Percentiles rank a stretch among this genome's conserved stretches.
Conservation (phyloP, 2,888 invertebrate species). For the Agriopis marginaria region DNA sequence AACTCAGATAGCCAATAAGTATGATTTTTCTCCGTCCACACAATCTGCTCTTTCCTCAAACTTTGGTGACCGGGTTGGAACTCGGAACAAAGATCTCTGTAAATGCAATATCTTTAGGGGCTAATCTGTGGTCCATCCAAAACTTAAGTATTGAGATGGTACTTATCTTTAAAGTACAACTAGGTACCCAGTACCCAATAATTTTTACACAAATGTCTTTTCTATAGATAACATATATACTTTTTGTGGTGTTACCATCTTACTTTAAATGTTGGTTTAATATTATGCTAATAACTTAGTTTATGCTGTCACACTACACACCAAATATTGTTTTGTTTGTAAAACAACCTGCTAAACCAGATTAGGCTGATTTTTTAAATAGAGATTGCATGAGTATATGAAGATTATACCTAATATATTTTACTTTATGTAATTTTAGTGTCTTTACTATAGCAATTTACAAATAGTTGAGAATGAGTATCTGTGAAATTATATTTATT, state of each 20-base stretch:
- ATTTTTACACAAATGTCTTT: not conserved
- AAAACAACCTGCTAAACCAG: not conserved
- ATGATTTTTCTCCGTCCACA: no score
- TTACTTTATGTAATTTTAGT: not conserved
- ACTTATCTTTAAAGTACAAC: not conserved
- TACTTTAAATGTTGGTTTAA: slow-evolving; percentile 1
- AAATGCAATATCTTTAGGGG: no score
- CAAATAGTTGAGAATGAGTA: not conserved
- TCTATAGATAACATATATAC: no score
- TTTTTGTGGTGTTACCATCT: slow-evolving; percentile 7
- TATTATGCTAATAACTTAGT: slow-evolving; percentile 11
- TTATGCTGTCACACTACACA: slow-evolving; percentile 12
- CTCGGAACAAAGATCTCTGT: no score
- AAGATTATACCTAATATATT: not conserved
- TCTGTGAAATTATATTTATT: not conserved
- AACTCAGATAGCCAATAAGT: no score
- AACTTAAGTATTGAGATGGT: not conserved
- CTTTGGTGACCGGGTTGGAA: no score
- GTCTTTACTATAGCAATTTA: not conserved
- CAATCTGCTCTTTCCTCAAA: no score
- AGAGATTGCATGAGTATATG: not conserved
- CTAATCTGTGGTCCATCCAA: no score
- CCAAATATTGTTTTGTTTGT: slow-evolving; percentile 26
- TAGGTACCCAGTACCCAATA: no score
- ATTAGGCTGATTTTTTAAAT: not conserved